Percentiles rank a stretch among this genome's conserved stretches.
Evolutionary conservation across 2,113 vertebrate genomes (phyloP).

Genomic region (Smithornis capensis): DNA sequence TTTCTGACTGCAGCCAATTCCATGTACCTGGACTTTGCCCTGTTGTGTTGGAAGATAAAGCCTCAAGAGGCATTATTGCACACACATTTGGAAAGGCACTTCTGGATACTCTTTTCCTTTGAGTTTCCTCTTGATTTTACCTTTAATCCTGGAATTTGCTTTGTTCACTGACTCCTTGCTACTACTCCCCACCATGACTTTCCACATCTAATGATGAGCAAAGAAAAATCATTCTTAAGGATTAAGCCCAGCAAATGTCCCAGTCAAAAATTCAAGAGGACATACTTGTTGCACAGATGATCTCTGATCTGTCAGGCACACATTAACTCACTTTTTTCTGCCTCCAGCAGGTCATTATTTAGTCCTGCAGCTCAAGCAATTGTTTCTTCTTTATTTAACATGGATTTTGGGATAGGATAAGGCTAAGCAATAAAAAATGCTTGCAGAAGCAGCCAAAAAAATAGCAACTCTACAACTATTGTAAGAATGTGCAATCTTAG

Average conservation of each 20-base stretch:
- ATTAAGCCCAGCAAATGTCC: background rate
- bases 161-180: background rate
- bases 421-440: background rate
- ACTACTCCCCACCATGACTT: background rate
- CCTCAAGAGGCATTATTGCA: background rate
- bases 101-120: background rate
- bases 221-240: background rate
- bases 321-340: background rate
- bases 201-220: background rate
- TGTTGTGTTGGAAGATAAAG: background rate
- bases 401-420: background rate
- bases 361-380: background rate
- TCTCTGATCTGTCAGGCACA: background rate
- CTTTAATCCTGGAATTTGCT: background rate
- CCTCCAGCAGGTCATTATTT: background rate
- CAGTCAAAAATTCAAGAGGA: background rate
- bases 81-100: rapidly evolving
- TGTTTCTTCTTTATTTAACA: background rate
- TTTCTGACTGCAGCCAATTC: background rate
- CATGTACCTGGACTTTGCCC: background rate
- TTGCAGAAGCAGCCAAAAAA: background rate
- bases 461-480: background rate
- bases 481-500: background rate
- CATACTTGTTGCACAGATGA: background rate
- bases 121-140: background rate